Evolutionary conservation across 2,888 invertebrate species (phyloP), one percentile per base, ranked within the genome.

Genomic region (Microdon myrmicae): DNA sequence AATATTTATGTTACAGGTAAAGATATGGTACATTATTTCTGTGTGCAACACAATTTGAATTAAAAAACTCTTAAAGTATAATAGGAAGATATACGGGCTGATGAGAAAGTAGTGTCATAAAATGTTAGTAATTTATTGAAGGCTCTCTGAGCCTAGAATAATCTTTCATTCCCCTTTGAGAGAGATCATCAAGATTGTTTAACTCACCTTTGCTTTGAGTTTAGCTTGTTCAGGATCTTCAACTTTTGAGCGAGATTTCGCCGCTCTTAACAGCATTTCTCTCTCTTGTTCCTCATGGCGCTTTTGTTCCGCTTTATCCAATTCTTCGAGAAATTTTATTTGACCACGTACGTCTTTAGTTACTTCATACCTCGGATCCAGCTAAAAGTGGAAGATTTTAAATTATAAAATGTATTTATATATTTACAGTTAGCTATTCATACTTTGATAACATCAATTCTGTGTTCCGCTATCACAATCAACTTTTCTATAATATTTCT

Each of bases 221-320:
- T 97, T 97, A 1, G 95, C 92, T 79, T 98, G 96, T 76, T 98
- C 97, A 0, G 97, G 96, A 82, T 98, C 97, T 81, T 97, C 97
- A 49, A 93, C 89, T 83, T 96, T 96, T 44, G 96, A 94, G 67
- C 97, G 86, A 71, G 95, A 96, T 80, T 96, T 97, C 41, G 96
- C 97, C 13, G 96, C 95, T 68, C 94, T 84, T 70, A 98, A 80
- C 39, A 98, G 82, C 83, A 96, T 88, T 80, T 98, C 98, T 59
- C 97, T 85, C 76, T 99, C 98, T 48, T 92, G 87, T 77, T 97
- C 98, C 76, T 97, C 96, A 68, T 96, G 93, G 51, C 94, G 84
- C 78, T 95, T 95, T 76, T 94, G 88, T 80, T 97, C 97, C 47
- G 94, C 87, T 73, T 90, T 88, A 79, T 98, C 98, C 55, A 99